Evolutionary conservation across 2,797 vertebrate species (phyloP).

Genomic region (Percopsis omiscomaycus): DNA sequence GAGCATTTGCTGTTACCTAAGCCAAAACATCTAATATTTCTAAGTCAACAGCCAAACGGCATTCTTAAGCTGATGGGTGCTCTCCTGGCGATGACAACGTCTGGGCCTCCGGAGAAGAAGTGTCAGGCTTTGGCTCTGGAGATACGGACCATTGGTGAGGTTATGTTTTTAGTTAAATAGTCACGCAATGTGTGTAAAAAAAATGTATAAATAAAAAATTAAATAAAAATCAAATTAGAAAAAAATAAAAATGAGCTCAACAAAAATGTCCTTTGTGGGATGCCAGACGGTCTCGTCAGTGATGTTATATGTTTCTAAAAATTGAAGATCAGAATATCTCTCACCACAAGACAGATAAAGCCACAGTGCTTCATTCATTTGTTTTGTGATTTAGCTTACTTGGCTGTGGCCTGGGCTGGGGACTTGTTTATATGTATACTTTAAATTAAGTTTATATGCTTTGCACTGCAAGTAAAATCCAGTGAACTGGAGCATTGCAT

Average conservation of each 20-base stretch:
- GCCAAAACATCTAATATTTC: conserved; percentile 56
- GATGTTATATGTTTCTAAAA: conserved; percentile 60
- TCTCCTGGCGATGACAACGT: conserved; percentile 62
- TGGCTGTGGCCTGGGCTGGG: conserved; percentile 38
- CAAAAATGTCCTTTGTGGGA: conserved; percentile 43
- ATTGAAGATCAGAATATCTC: conserved; percentile 44
- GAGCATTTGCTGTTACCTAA: conserved; percentile 37
- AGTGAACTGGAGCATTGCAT: conserved; percentile 41
- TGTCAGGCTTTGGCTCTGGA: conserved; percentile 39
- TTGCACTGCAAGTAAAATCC: conserved; percentile 36
- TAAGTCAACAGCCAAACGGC: conserved; percentile 50
- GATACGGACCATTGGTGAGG: conserved; percentile 39
- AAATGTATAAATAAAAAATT: too few relatives aligned
- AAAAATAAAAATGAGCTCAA: conserved; percentile 6
- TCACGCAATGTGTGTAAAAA: conserved; percentile 63
- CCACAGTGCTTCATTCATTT: conserved; percentile 45
- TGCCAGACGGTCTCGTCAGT: conserved; percentile 49
- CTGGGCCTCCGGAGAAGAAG: conserved; percentile 46
- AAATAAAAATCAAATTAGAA: neutral
- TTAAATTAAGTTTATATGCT: conserved; percentile 61
- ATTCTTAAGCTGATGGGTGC: conserved; percentile 52
- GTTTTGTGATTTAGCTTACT: conserved; percentile 56
- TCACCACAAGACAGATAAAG: conserved; percentile 49
- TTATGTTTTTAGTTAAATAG: conserved; percentile 63
- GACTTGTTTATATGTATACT: conserved; percentile 59